These are phyloP conservation scores for Drosophila antonietae DNA, from an alignment of 2,888 invertebrate genomes.

Conservation along the genomic window DNA sequence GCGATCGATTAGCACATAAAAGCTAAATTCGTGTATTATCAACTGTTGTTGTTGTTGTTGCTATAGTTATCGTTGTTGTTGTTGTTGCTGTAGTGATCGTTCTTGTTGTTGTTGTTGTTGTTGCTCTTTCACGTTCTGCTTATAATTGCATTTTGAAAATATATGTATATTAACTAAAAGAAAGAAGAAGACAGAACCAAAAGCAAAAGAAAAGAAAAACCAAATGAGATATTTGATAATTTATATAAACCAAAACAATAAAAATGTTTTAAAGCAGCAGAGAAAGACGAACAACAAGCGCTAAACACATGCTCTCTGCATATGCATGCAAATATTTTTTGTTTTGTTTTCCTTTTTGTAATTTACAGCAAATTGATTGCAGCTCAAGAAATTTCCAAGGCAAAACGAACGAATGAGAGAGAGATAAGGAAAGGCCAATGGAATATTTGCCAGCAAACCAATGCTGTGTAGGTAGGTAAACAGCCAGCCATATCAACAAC, in stretches of 20 bases:
- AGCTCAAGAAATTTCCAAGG: conserved; percentile 16
- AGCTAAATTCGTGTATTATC: neutral
- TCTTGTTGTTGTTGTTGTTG: neutral
- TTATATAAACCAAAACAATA: neutral
- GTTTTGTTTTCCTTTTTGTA: neutral
- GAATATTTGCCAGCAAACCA: conserved; percentile 35
- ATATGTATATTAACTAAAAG: conserved; percentile 7
- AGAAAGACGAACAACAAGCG: neutral
- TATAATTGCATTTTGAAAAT: conserved; percentile 11
- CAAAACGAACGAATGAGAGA: neutral
- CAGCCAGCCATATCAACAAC: neutral
- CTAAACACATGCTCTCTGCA: conserved; percentile 1
- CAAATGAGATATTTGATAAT: conserved; percentile 3
- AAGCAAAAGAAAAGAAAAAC: conserved; percentile 3
- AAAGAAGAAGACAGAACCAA: conserved; percentile 5
- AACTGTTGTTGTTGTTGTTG: neutral
- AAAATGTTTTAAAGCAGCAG: neutral
- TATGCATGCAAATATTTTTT: neutral
- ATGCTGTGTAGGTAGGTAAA: conserved; percentile 7
- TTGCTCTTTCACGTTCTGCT: conserved; percentile 1
- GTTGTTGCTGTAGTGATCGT: neutral
- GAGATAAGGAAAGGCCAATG: conserved; percentile 37
- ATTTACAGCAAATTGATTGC: conserved; percentile 16
- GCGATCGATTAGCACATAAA: conserved; percentile 48
- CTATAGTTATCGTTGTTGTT: neutral